Base-by-base conservation (phyloP, 2,113 vertebrate species). In the Hoplias malabaricus region DNA sequence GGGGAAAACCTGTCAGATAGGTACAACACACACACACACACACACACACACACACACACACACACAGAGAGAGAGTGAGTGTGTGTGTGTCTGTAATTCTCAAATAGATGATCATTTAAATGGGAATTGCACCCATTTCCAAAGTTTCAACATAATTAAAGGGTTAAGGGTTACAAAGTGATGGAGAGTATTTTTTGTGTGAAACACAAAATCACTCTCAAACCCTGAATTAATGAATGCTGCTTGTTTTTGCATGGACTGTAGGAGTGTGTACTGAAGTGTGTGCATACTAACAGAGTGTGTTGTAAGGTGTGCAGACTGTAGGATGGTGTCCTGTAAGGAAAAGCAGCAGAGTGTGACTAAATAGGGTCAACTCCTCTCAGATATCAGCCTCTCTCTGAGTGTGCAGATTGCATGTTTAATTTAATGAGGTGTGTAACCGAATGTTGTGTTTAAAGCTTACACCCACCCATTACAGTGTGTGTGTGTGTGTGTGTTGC, bases 1-100 rank as follows among this genome's bases (percentile, higher is more conserved):
- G 38, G 96, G 97, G 73, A 93, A 93, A 85, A 98, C 95, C 10
- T 99, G 97, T 90, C 94, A 96, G 84, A 94, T 97, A 83, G 96
- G 97, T 99, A 89, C 87, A 90, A 34, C n/a, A 6, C 56, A 7
- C 21, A n/a, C n/a, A n/a, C n/a, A n/a, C n/a, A n/a, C n/a, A n/a
- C n/a, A n/a, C n/a, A n/a, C n/a, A n/a, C n/a, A n/a, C n/a, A n/a
- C n/a, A n/a, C n/a, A n/a, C n/a, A n/a, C n/a, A n/a, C n/a, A n/a
- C n/a, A n/a, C n/a, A n/a, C n/a, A n/a, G 12, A 25, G 42, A 0
- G 38, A 9, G 4, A n/a, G 5, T 54, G 36, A 27, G 31, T 69
- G 42, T 73, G 25, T 34, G 23, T 67, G 42, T 11, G 38, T 33
- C 2, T 54, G 11, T 42, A 13, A 57, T 8, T 27, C 9, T 21